Percentiles rank a stretch among this genome's conserved stretches.
Conservation (phyloP, 2,888 invertebrate genomes). For the Zygaena filipendulae region DNA sequence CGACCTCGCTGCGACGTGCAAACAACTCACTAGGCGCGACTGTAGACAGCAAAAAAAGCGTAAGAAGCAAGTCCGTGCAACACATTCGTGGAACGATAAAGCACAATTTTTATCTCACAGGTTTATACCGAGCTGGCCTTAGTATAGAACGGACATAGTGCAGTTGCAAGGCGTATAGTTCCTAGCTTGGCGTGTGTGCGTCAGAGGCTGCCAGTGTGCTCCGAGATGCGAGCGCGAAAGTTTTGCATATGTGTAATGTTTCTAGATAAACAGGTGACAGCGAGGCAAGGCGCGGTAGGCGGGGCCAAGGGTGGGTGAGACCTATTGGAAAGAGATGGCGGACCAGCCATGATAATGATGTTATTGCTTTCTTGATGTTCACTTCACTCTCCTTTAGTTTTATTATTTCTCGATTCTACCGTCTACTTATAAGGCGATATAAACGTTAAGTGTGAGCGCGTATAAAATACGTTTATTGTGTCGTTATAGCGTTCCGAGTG, state of each 20-base stretch:
- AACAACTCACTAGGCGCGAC: conserved; percentile 64
- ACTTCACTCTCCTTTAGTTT: conserved; percentile 53
- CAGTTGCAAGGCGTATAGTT: conserved; percentile 15
- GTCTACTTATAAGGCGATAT: conserved; percentile 68
- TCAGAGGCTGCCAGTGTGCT: conserved; percentile 29
- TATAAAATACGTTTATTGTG: conserved; percentile 65
- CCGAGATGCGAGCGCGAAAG: conserved; percentile 54
- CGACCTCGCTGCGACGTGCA: conserved; percentile 63
- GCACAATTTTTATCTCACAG: conserved; percentile 65
- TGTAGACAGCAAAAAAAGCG: conserved; percentile 49
- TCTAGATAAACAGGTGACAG: conserved; percentile 67
- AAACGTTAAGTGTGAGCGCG: conserved; percentile 62
- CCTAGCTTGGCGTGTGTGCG: conserved; percentile 22
- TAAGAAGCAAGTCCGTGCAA: conserved; percentile 35
- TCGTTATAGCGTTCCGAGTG: conserved; percentile 42
- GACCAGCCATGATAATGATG: conserved; percentile 67
- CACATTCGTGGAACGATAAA: conserved; percentile 45
- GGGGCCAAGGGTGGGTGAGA: conserved; percentile 60
- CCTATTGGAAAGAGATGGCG: conserved; percentile 67
- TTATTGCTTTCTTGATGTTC: conserved; percentile 68
- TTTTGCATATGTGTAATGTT: conserved; percentile 70
- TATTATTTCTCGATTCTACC: conserved; percentile 65
- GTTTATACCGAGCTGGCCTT: conserved; percentile 40
- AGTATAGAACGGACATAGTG: conserved; percentile 14
- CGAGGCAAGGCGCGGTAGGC: conserved; percentile 59